Evolutionary conservation across 2,113 vertebrate genomes (phyloP).

Genomic region (Callopanchax toddi): DNA sequence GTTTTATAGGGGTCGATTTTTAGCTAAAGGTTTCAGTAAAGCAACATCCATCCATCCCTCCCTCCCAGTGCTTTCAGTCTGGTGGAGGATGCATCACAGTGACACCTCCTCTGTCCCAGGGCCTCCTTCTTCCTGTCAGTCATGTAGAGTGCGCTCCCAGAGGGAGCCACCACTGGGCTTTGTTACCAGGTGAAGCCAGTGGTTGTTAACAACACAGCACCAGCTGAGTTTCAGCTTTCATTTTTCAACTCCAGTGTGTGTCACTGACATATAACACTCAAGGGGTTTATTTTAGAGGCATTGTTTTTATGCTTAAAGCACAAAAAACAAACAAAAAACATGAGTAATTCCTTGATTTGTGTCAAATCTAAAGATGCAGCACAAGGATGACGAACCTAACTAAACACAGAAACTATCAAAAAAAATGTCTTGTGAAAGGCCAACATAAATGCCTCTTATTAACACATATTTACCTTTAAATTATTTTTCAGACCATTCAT

Average conservation of each 20-base stretch:
- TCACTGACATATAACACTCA: not conserved
- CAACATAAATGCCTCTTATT: no score
- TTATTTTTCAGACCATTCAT: no score
- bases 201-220: not conserved
- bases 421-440: no score
- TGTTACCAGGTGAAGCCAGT: conserved; percentile 4
- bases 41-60: conserved; percentile 12
- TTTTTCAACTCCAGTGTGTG: not conserved
- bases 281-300: no score
- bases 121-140: conserved; percentile 16
- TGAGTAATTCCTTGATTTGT: no score
- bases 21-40: not conserved
- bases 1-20: conserved; percentile 6
- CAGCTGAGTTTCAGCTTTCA: not conserved
- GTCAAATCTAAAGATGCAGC: no score
- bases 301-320: no score
- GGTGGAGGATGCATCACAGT: conserved; percentile 4
- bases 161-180: conserved; percentile 9
- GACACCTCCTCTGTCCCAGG: not conserved
- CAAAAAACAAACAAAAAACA: no score
- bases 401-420: no score
- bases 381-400: no score
- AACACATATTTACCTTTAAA: no score
- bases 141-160: not conserved
- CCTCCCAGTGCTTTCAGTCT: conserved; percentile 13